Base-by-base conservation (phyloP, 2,113 vertebrate species). In the Aptenodytes forsteri region DNA sequence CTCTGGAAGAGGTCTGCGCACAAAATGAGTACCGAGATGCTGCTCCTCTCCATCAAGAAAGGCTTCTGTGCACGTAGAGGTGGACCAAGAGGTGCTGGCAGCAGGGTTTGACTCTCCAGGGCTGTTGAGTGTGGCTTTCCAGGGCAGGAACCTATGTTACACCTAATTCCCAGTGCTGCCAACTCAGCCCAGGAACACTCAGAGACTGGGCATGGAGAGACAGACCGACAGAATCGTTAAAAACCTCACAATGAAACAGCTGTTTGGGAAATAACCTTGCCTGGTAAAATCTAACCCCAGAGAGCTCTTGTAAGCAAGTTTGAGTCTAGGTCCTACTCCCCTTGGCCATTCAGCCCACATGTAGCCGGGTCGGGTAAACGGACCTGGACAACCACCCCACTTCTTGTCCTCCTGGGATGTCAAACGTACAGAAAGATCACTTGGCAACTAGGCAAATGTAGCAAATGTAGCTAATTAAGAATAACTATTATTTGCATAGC, bases 171-270 rank as follows among this genome's bases (percentile, higher is more conserved):
- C 22, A 36, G 36, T 17, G 36, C 36, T 76, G 36, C 25, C 16
- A 65, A 30, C 30, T 90, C 18, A 65, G 58, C 21, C 54, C 25
- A 29, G 36, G 17, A 50, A 38, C 1, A 2, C n/a, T 78, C 44
- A 55, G 54, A 69, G n/a, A 16, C 0, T 3, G 10, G 6, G 3
- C 46, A 46, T 0, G 1, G 36, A 58, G 38, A 85, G 19, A 65
- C 8, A 50, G 56, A 80, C 16, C 0, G 0, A 67, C 19, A 83
- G 27, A 89, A 62, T 4, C 6, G 16, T 25, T 70, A n/a, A 81
- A 83, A 65, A 10, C 1, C 7, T 7, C 40, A 40, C 34, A 73
- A 21, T 0, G 4, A 44, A 92, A 66, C 10, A 83, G 46, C 20
- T 79, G 20, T 76, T 36, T 87, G 42, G 30, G 14, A 87, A 87